Evolutionary conservation across 1,140 invertebrate genomes (phyloP), one percentile per base, ranked within the genome.

Genomic region (Bombus superbus): DNA sequence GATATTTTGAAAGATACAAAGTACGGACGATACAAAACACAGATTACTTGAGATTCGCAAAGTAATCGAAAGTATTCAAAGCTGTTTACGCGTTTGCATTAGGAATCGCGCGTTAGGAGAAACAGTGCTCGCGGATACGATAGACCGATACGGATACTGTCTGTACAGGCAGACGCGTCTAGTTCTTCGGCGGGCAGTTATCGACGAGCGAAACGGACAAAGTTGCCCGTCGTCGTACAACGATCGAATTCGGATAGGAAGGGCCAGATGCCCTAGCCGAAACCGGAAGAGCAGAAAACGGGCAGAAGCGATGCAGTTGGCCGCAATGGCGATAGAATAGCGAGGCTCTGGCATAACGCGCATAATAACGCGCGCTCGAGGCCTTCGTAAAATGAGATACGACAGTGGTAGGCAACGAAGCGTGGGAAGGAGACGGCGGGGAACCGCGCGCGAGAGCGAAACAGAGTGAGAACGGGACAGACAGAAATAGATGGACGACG

Each of bases 301-400:
- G 81, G 47, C 72, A 85, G 86, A 88, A 74, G 81, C 87, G 83
- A 86, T 80, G 87, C 87, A 89, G 87, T 89, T 89, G 87, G 83
- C 79, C 79, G 87, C 88, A 86, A 86, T 75, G 64, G 84, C 87
- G 87, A 89, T 89, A 89, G 88, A 85, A 89, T 89, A 89, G 88
- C 47, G 87, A 86, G 76, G 79, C 81, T 80, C 40, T 38, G 85
- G 85, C 89, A 90, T 90, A 90, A 81, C 89, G 88, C 71, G 81
- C 81, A 81, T 83, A 80, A 89, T 89, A 90, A 90, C 86, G 86
- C 73, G 82, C 81, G 85, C 72, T 87, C 88, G 74, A 86, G 78
- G 85, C 89, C 89, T 89, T 89, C 85, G 86, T 74, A 87, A 90
- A 90, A 90, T 90, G 89, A 90, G 89, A 90, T 90, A 90, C 85